Base-by-base conservation (phyloP, 2,888 invertebrate genomes). In the Drosophila fungiperda region DNA sequence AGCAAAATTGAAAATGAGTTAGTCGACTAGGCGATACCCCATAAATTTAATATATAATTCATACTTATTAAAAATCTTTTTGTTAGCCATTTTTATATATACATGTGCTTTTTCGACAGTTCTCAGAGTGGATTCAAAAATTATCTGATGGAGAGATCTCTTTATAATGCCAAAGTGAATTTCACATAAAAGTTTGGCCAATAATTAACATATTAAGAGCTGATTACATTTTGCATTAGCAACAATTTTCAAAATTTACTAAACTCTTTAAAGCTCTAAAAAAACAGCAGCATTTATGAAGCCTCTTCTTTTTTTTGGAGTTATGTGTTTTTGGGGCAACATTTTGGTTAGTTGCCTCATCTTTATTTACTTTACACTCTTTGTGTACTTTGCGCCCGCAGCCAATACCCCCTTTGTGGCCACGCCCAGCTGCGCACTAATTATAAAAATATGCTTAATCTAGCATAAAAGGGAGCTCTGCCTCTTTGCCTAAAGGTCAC, bases 401-500 rank as follows among this genome's bases (percentile, higher is more conserved):
- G 49, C 17, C 36, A 20, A 11, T 2, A 5, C 32, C 20, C 20
- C 1, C 38, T n/a, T 20, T 54, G n/a, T 45, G 15, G 66, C 45
- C 59, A 68, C 61, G 71, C 73, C 68, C 66, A 58, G 29, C 58
- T 71, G 76, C 55, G 60, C 54, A 73, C 64, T 85, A 79, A 83
- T 82, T 83, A 83, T 84, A 79, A 84, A 84, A 82, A 84, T 79
- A 84, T 82, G 82, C 85, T 79, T 87, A 89, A 83, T 89, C 83
- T 83, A 78, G 77, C 83, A 80, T 73, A 75, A 76, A 83, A 79
- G 26, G 33, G 29, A 33, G 33, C 35, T 12, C 32, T 40, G 36
- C 54, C 17, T 52, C 42, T 38, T 55, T 29, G 17, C 23, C 45
- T 49, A 53, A 80, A 80, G 80, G 83, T 83, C 80, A 70, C 64